phyloP scores from a whole-genome alignment of 2,888 invertebrate genomes.

The Pollenia angustigena region DNA sequence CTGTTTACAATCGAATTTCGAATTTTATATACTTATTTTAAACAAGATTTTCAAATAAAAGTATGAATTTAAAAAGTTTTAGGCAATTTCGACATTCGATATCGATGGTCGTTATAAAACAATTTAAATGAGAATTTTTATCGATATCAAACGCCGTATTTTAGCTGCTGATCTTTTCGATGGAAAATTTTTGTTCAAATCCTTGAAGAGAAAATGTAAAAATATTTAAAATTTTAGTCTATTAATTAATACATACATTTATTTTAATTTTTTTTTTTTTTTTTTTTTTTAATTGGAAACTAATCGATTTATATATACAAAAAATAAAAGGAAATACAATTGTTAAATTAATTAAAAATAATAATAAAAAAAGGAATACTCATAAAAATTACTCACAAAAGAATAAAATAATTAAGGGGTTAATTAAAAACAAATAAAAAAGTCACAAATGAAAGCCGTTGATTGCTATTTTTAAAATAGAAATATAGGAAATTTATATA shows the following conservation, averaged over 20 bases:
- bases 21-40: too few species aligned
- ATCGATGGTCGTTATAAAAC: too few species aligned
- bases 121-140: too few species aligned
- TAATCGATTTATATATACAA: conserved; percentile 28
- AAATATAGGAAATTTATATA: not conserved
- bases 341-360: not conserved
- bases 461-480: not conserved
- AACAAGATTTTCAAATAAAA: too few species aligned
- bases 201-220: not conserved
- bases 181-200: not conserved
- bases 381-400: conserved; percentile 5
- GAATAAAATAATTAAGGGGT: not conserved
- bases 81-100: too few species aligned
- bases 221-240: not conserved
- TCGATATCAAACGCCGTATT: too few species aligned
- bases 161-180: too few species aligned
- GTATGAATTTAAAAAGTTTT: too few species aligned
- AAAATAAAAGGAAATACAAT: conserved; percentile 16
- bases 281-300: conserved; percentile 15
- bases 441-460: not conserved
- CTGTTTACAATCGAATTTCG: too few species aligned
- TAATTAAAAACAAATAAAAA: not conserved
- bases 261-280: conserved; percentile 30
- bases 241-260: conserved; percentile 26
- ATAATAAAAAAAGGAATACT: not conserved